Percentiles rank a stretch among this genome's conserved stretches.
phyloP scores from a whole-genome alignment of 2,888 invertebrate genomes.

The Auanema freiburgensis region DNA sequence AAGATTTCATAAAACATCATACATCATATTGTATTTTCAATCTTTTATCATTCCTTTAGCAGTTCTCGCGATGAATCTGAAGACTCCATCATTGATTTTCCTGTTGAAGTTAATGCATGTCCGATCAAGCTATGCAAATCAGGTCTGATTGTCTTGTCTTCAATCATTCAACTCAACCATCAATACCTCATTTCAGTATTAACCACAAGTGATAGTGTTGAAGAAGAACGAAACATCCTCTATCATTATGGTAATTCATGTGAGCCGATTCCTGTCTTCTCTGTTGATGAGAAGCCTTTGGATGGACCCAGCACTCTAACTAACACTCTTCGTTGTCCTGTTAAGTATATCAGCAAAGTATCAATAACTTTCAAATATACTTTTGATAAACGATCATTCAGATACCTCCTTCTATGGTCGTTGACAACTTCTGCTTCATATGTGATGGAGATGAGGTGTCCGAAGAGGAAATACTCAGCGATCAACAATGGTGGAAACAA shows the following conservation, averaged over 20 bases:
- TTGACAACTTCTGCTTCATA: constrained; percentile 56
- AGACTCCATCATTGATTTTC: constrained; percentile 37
- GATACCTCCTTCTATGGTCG: constrained; percentile 49
- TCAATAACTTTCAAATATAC: too few relatives aligned
- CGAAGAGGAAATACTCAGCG: constrained; percentile 22
- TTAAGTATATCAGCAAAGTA: constrained; percentile 48
- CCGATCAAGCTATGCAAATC: constrained; percentile 16
- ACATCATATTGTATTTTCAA: background rate
- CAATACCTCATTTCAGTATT: background rate
- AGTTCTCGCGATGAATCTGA: constrained; percentile 21
- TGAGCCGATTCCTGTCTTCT: constrained; percentile 41
- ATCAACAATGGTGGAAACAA: constrained; percentile 57
- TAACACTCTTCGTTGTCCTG: constrained; percentile 51
- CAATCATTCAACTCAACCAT: background rate
- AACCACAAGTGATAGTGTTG: constrained; percentile 4
- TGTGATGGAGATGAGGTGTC: constrained; percentile 46
- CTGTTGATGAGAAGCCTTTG: constrained; percentile 47
- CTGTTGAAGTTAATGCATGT: constrained; percentile 26
- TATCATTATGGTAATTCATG: constrained; percentile 31
- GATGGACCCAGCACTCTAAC: constrained; percentile 47
- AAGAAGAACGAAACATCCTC: constrained; percentile 21
- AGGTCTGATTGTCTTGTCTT: background rate
- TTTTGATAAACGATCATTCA: constrained; percentile 2
- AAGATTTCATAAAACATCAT: background rate
- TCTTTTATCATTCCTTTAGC: background rate